Conservation (phyloP, 2,797 vertebrate genomes). For the Sebastes minor region DNA sequence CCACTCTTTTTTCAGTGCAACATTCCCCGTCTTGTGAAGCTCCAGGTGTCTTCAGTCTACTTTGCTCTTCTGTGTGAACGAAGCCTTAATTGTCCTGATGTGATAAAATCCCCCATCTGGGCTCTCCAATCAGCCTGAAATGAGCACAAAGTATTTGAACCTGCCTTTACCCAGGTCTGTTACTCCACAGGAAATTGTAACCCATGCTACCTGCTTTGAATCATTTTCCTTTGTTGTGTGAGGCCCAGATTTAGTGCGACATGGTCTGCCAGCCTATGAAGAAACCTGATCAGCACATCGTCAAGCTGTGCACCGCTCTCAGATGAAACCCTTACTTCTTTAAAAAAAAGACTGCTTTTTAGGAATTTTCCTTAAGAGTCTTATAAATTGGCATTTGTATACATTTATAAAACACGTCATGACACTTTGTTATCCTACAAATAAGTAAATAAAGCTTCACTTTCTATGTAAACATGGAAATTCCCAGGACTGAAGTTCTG, state of each 20-base stretch:
- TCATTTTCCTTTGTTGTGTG: slow-evolving; percentile 17
- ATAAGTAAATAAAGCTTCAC: slow-evolving; percentile 9
- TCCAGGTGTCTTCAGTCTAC: neutral
- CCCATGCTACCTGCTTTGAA: slow-evolving; percentile 1
- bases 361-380: slow-evolving; percentile 14
- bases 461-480: slow-evolving; percentile 12
- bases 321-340: neutral
- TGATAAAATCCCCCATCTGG: neutral
- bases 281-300: slow-evolving; percentile 23
- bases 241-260: slow-evolving; percentile 15
- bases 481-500: neutral
- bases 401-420: neutral
- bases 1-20: neutral
- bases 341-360: neutral
- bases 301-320: slow-evolving; percentile 8
- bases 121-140: neutral
- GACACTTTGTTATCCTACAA: neutral
- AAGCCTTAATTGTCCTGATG: neutral
- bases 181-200: neutral
- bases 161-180: neutral
- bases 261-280: slow-evolving; percentile 22
- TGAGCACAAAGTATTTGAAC: neutral
- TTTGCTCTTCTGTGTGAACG: neutral
- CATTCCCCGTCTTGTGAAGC: neutral
- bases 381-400: slow-evolving; percentile 4